These are phyloP conservation scores for Arothron firmamentum DNA, from an alignment of 2,113 vertebrate species.

Conservation along the genomic window DNA sequence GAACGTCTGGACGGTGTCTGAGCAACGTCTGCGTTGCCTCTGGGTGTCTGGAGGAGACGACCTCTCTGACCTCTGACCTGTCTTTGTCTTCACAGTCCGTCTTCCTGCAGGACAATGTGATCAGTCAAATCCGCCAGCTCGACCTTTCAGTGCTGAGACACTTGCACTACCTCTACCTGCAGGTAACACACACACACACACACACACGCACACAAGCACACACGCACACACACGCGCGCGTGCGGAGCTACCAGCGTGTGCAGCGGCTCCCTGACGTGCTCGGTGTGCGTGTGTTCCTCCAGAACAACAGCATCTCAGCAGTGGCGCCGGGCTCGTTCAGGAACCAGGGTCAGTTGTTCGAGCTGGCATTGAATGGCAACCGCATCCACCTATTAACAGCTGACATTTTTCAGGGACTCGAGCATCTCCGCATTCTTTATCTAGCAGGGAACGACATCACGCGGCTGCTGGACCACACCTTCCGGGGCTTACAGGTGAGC, in stretches of 20 bases:
- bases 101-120: slow-evolving; percentile 88
- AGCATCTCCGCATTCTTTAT: slow-evolving; percentile 86
- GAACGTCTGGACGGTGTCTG: neutral
- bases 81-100: slow-evolving; percentile 73
- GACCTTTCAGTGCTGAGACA: slow-evolving; percentile 72
- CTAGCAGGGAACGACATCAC: slow-evolving; percentile 84
- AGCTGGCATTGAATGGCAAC: slow-evolving; percentile 86
- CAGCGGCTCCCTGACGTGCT: too few relatives aligned
- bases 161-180: slow-evolving; percentile 84
- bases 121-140: slow-evolving; percentile 77
- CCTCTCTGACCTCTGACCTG: too few relatives aligned
- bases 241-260: too few relatives aligned
- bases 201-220: neutral
- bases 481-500: slow-evolving; percentile 81
- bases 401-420: slow-evolving; percentile 80
- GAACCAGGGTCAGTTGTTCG: slow-evolving; percentile 78
- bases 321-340: slow-evolving; percentile 81
- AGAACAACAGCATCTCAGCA: slow-evolving; percentile 84
- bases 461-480: slow-evolving; percentile 81
- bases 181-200: slow-evolving; percentile 34
- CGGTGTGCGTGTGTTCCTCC: neutral
- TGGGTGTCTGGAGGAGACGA: too few relatives aligned
- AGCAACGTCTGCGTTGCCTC: neutral
- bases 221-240: neutral
- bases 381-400: slow-evolving; percentile 78